These are phyloP conservation scores for Thymelicus lineola DNA, from an alignment of 2,888 invertebrate species.

Conservation along the genomic window DNA sequence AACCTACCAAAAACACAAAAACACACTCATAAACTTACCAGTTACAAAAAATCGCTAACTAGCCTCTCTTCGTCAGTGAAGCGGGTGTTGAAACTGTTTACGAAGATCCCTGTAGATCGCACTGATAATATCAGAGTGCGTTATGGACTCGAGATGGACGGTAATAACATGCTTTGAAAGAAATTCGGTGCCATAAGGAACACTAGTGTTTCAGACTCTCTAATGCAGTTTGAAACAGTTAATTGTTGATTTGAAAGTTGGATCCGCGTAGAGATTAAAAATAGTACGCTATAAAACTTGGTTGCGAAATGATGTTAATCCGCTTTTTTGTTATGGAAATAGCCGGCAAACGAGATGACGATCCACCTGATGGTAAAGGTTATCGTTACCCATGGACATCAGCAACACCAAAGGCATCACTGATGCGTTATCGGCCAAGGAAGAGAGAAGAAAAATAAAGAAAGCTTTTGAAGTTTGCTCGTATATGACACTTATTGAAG, in stretches of 20 bases:
- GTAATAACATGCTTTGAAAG: constrained; percentile 25
- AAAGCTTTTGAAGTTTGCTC: constrained; percentile 5
- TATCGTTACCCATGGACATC: too few relatives aligned
- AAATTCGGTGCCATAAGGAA: constrained; percentile 24
- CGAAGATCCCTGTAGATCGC: not conserved
- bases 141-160: constrained; percentile 23
- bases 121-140: constrained; percentile 26
- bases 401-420: too few relatives aligned
- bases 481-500: not conserved
- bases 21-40: too few relatives aligned
- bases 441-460: too few relatives aligned
- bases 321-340: too few relatives aligned
- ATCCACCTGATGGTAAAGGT: too few relatives aligned
- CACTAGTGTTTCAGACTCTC: constrained; percentile 21
- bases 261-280: not conserved
- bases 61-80: not conserved
- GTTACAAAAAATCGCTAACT: not conserved
- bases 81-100: not conserved
- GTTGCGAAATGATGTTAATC: not conserved
- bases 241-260: not conserved
- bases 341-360: too few relatives aligned
- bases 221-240: constrained; percentile 9
- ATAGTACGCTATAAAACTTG: constrained; percentile 1
- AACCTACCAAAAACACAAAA: too few relatives aligned
- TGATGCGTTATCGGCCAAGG: too few relatives aligned